Percentiles rank a stretch among this genome's conserved stretches.
These are phyloP conservation scores for Megalops cyprinoides DNA, from an alignment of 2,797 vertebrate species.

Conservation along the genomic window DNA sequence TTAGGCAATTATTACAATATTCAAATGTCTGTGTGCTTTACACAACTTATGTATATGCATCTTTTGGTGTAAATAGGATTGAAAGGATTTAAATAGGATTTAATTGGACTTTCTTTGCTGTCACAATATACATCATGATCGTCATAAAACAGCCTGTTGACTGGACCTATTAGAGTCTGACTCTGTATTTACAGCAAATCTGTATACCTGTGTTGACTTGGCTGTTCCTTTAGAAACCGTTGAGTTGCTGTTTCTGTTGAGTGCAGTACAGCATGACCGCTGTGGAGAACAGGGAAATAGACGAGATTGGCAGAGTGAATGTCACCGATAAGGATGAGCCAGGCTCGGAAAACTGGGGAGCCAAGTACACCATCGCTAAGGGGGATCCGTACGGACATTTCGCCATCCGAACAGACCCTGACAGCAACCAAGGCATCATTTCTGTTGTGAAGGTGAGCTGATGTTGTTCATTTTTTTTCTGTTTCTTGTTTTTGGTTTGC, in stretches of 20 bases:
- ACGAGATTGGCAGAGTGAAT: slow-evolving; percentile 79
- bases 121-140: background rate
- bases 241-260: slow-evolving; percentile 5
- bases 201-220: background rate
- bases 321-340: slow-evolving; percentile 86
- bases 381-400: slow-evolving; percentile 79
- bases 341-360: slow-evolving; percentile 85
- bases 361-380: slow-evolving; percentile 78
- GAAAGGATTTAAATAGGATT: no score
- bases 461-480: no score
- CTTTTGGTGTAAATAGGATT: background rate
- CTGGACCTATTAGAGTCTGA: background rate
- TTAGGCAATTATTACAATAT: background rate
- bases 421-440: slow-evolving; percentile 87
- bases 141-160: background rate
- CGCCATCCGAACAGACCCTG: slow-evolving; percentile 78
- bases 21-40: background rate
- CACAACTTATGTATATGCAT: background rate
- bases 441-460: slow-evolving; percentile 80
- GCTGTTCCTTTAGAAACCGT: no score
- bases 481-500: no score
- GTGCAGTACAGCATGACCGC: slow-evolving; percentile 81
- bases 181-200: background rate
- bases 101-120: background rate
- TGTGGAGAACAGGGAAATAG: slow-evolving; percentile 72